phyloP scores from a whole-genome alignment of 1,140 invertebrate species.

The Bombus haemorrhoidalis region DNA sequence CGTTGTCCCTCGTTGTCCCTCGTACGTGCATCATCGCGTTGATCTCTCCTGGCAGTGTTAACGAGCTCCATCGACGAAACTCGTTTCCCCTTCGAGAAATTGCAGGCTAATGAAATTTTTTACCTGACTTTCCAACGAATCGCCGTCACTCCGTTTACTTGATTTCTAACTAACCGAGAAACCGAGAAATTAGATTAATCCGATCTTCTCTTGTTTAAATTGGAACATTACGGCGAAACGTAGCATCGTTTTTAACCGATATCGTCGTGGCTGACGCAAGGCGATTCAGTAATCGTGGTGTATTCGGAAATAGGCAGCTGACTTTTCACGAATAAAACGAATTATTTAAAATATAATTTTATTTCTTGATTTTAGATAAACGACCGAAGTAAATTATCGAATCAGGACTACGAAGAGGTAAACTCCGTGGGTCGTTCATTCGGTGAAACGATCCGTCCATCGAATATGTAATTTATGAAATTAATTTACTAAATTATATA shows the following conservation, averaged over 20 bases:
- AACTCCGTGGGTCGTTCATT: too few species aligned
- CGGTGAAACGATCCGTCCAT: too few species aligned
- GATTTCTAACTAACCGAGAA: conserved; percentile 39
- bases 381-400: background rate
- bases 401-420: too few species aligned
- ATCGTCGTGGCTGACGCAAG: too few species aligned
- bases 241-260: background rate
- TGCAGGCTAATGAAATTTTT: conserved; percentile 33
- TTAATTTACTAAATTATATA: background rate
- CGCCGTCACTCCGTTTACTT: background rate
- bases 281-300: background rate
- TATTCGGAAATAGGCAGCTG: background rate
- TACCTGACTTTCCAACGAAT: background rate
- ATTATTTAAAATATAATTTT: background rate
- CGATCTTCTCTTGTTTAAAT: conserved; percentile 17
- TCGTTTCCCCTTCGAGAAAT: conserved; percentile 17
- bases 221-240: background rate
- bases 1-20: background rate
- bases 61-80: conserved; percentile 16
- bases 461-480: background rate
- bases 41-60: conserved; percentile 19
- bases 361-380: background rate
- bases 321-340: background rate
- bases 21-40: background rate
- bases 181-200: conserved; percentile 26